A percentile compares a stretch with the other conserved stretches of the same genome.
Evolutionary conservation across 2,113 vertebrate species (phyloP).

Genomic region (Sander lucioperca): DNA sequence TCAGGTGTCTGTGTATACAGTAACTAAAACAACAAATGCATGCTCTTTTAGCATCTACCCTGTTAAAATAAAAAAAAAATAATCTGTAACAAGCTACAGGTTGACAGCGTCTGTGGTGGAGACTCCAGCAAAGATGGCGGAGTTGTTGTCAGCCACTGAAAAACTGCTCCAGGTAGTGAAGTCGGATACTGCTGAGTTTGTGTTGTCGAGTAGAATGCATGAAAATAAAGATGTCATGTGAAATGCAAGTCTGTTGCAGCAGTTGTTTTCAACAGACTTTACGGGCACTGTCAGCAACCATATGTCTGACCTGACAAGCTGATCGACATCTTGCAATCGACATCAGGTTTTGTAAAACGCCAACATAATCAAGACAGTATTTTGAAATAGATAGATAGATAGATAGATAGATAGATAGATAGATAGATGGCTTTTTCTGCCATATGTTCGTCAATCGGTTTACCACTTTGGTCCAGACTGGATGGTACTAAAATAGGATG

Average conservation of each 20-base stretch:
- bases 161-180: not conserved
- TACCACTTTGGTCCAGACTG: not conserved
- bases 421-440: not conserved
- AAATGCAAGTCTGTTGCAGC: not conserved
- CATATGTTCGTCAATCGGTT: not conserved
- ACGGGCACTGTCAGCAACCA: not conserved
- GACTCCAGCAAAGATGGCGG: not conserved
- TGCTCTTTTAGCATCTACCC: not conserved
- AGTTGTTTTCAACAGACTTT: slow-evolving; percentile 22
- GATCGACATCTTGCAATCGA: not conserved
- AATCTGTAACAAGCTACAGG: not conserved
- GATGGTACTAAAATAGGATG: not conserved
- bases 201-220: not conserved
- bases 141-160: not conserved
- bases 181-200: not conserved
- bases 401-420: too few relatives aligned
- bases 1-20: not conserved
- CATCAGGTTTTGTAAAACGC: not conserved
- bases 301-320: not conserved
- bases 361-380: not conserved
- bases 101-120: not conserved
- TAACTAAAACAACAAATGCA: slow-evolving; percentile 2
- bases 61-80: not conserved
- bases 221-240: not conserved
- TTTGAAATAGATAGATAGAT: not conserved